phyloP scores from a whole-genome alignment of 2,888 invertebrate species.

The Dorcus hopei region DNA sequence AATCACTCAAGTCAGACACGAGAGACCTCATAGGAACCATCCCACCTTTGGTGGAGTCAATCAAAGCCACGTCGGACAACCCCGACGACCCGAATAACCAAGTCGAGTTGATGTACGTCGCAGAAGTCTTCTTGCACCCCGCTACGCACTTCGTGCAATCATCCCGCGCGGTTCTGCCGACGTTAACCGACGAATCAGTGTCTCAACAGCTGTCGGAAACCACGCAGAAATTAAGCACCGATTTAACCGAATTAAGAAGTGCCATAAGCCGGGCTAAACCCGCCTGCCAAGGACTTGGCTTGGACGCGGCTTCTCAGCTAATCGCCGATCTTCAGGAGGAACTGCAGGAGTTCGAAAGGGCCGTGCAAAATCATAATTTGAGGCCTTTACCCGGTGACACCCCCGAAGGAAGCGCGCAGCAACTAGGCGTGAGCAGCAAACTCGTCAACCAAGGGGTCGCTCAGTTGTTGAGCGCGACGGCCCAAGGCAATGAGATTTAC shows the following conservation, averaged over 20 bases:
- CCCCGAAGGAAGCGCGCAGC: slow-evolving; percentile 57
- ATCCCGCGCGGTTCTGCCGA: slow-evolving; percentile 78
- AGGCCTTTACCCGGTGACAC: slow-evolving; percentile 74
- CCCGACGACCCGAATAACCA: slow-evolving; percentile 76
- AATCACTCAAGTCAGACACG: slow-evolving; percentile 73
- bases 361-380: slow-evolving; percentile 68
- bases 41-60: slow-evolving; percentile 76
- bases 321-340: slow-evolving; percentile 78
- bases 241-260: slow-evolving; percentile 46
- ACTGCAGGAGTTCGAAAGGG: slow-evolving; percentile 73
- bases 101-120: slow-evolving; percentile 74
- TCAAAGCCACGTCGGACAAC: slow-evolving; percentile 64
- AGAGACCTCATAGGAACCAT: slow-evolving; percentile 72
- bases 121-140: slow-evolving; percentile 72
- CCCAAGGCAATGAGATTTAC: slow-evolving; percentile 74
- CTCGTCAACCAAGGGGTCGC: slow-evolving; percentile 80
- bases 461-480: slow-evolving; percentile 80
- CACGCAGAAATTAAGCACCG: slow-evolving; percentile 65
- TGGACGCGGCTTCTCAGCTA: slow-evolving; percentile 83
- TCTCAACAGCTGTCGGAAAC: slow-evolving; percentile 71
- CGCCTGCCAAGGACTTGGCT: slow-evolving; percentile 76
- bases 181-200: slow-evolving; percentile 73
- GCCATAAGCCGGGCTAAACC: slow-evolving; percentile 48
- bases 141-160: slow-evolving; percentile 72
- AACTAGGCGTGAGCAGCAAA: slow-evolving; percentile 64